phyloP scores from a whole-genome alignment of 2,888 invertebrate species.

The Neria commutata region DNA sequence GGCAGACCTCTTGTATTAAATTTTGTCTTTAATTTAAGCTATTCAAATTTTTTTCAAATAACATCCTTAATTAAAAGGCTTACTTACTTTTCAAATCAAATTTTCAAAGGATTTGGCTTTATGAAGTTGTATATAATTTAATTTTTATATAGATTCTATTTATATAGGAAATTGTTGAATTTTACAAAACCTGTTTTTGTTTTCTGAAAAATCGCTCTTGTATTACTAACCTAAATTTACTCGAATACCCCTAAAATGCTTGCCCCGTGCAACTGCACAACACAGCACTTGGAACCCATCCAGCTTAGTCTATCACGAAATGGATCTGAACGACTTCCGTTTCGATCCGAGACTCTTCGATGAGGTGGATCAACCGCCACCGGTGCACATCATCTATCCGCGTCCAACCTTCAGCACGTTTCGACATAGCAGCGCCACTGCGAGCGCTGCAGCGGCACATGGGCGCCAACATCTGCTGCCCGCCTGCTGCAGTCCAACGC shows the following conservation, averaged over 20 bases:
- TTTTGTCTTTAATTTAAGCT: too few relatives aligned
- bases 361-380: slow-evolving; percentile 71
- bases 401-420: slow-evolving; percentile 62
- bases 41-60: too few relatives aligned
- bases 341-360: slow-evolving; percentile 67
- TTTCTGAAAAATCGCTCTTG: too few relatives aligned
- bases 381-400: slow-evolving; percentile 73
- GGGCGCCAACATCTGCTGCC: slow-evolving; percentile 21
- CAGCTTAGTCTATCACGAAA: slow-evolving; percentile 69
- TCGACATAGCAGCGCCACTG: slow-evolving; percentile 28
- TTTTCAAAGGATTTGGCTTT: too few relatives aligned
- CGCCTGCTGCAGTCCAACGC: slow-evolving; percentile 10
- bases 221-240: too few relatives aligned
- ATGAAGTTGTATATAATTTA: too few relatives aligned
- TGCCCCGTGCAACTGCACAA: not conserved
- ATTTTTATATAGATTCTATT: too few relatives aligned
- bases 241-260: not conserved
- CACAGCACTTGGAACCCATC: slow-evolving; percentile 68
- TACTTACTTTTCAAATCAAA: too few relatives aligned
- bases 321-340: slow-evolving; percentile 56
- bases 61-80: too few relatives aligned
- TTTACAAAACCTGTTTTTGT: too few relatives aligned
- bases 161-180: too few relatives aligned
- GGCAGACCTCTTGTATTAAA: too few relatives aligned
- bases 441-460: not conserved